Evolutionary conservation across 2,797 vertebrate genomes (phyloP), one percentile per base, ranked within the genome.

Genomic region (Myiothlypis chrysogaster): DNA sequence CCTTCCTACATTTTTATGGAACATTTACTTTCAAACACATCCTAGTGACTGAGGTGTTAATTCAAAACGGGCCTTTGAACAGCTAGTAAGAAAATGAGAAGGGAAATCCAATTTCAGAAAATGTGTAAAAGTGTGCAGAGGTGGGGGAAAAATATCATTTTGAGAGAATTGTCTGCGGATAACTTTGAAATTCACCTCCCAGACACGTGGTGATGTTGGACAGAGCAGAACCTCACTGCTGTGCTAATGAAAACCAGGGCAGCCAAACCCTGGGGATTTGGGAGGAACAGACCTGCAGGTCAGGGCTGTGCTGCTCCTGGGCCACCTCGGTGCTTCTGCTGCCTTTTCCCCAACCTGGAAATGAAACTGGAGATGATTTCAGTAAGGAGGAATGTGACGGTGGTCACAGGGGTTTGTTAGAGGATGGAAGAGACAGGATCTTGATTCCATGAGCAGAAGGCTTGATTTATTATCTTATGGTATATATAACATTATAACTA

Each of bases 11-110:
- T 89, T 96, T 96, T 66, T 95, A 79, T 89, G 92, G 81, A 96
- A 96, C 86, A 92, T 96, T 97, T 95, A 87, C 82, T 93, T 96
- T 95, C 87, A 93, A 95, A 94, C 80, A 95, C 75, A 90, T 83
- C 87, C 68, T 25, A 34, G 71, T 66, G 78, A 47, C 44, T 35
- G 78, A 89, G 86, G 28, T 93, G 65, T 86, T 84, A 65, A 87
- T 80, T 88, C 81, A 57, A 70, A 88, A 39, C 57, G 71, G 47
- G 50, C 47, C 66, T 79, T 72, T 64, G 82, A 89, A 81, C 34
- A 83, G 75, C 61, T n/a, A 85, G 73, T n/a, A 90, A 86, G 85
- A 66, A 95, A 94, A 91, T 53, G 24, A 86, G 64, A 88, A 81
- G 34, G 64, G 69, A 96, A 94, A 77, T 70, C 39, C 81, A 85